phyloP scores from a whole-genome alignment of 2,888 invertebrate species.

The Scaptomyza tumidula region DNA sequence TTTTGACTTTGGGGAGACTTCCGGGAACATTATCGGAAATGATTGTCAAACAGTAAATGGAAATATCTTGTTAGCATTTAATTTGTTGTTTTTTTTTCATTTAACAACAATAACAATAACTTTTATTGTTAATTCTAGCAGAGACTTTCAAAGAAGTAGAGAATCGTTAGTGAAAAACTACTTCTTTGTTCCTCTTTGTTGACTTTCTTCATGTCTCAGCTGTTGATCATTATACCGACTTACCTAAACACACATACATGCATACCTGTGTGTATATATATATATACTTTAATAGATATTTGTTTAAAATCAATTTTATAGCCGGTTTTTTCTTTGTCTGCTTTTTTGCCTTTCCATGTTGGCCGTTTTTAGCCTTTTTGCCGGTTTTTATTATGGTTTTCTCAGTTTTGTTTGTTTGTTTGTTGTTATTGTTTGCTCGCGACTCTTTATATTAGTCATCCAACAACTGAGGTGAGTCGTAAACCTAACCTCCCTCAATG shows the following conservation, averaged over 20 bases:
- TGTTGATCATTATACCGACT: neutral
- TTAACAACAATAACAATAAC: neutral
- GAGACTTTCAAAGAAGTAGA: no score
- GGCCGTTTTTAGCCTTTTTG: conserved; percentile 70
- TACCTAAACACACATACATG: no score
- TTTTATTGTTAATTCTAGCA: no score
- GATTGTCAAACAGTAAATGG: conserved; percentile 34
- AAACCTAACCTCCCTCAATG: conserved; percentile 29
- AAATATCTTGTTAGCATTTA: conserved; percentile 13
- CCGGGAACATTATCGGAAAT: conserved; percentile 35
- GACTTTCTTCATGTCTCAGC: neutral
- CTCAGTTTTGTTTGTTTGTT: conserved; percentile 35
- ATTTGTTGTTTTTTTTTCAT: neutral
- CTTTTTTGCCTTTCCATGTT: conserved; percentile 21
- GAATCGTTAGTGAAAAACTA: no score
- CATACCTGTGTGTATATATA: neutral
- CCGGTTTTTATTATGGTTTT: conserved; percentile 63
- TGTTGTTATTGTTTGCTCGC: conserved; percentile 34
- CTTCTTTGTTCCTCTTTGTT: no score
- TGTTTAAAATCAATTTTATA: conserved; percentile 40
- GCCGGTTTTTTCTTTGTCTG: conserved; percentile 75
- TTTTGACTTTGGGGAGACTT: conserved; percentile 20
- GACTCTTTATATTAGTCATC: conserved; percentile 64
- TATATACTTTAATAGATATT: conserved; percentile 2
- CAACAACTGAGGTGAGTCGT: conserved; percentile 16